phyloP scores from a whole-genome alignment of 2,113 vertebrate species.

The Prietella phreatophila region DNA sequence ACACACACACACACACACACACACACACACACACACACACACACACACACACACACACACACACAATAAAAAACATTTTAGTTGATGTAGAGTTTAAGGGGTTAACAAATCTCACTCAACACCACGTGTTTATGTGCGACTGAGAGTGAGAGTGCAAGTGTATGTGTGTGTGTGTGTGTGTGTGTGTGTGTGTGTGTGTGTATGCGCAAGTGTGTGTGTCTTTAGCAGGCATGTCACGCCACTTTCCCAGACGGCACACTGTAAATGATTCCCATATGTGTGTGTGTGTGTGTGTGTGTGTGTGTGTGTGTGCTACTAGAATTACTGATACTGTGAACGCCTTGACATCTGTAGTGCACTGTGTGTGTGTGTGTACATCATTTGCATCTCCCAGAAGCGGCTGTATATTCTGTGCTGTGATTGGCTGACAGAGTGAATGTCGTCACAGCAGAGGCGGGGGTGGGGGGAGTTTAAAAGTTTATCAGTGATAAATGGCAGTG shows the following conservation, averaged over 20 bases:
- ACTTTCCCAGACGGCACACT: slow-evolving; percentile 53
- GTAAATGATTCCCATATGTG: slow-evolving; percentile 69
- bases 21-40: too few species aligned
- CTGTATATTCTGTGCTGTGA: not conserved
- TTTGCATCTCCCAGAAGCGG: not conserved
- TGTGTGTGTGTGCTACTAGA: slow-evolving; percentile 26
- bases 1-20: too few species aligned
- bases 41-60: not conserved
- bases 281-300: slow-evolving; percentile 26
- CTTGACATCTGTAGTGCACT: not conserved
- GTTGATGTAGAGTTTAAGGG: not conserved
- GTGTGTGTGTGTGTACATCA: not conserved
- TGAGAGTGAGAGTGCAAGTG: not conserved
- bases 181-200: too few species aligned
- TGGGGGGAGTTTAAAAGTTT: not conserved
- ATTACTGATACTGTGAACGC: slow-evolving; percentile 43
- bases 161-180: not conserved
- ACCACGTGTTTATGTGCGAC: not conserved
- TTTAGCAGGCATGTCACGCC: slow-evolving; percentile 62
- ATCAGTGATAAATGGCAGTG: not conserved
- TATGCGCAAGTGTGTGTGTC: not conserved
- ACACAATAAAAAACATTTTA: not conserved
- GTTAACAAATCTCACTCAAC: slow-evolving; percentile 4
- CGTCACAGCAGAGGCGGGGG: too few species aligned
- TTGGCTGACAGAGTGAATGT: not conserved